Evolutionary conservation across 2,797 vertebrate species (phyloP).

Genomic region (Dermochelys coriacea): DNA sequence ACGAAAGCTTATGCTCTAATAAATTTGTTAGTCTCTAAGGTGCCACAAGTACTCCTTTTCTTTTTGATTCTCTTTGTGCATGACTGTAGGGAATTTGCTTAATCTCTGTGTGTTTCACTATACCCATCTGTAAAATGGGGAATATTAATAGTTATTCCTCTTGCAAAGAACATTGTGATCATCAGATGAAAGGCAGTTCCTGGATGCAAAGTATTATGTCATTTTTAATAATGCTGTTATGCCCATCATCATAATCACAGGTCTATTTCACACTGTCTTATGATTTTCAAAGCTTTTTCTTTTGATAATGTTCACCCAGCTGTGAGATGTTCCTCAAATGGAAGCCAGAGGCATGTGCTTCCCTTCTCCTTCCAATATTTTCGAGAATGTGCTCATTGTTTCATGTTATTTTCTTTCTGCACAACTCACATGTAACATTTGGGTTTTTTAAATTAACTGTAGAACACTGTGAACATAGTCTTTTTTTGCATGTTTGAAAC

Average conservation of each 20-base stretch:
- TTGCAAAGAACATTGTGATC: background rate
- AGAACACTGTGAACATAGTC: background rate
- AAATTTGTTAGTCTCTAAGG: too few species aligned
- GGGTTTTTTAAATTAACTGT: background rate
- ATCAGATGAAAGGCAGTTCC: slow-evolving; percentile 14
- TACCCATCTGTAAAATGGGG: background rate
- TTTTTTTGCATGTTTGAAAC: background rate
- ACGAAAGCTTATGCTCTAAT: too few species aligned
- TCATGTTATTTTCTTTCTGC: background rate
- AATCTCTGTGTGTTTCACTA: background rate
- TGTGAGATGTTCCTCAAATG: background rate
- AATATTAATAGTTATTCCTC: background rate
- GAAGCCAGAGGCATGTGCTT: background rate
- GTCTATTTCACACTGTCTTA: background rate
- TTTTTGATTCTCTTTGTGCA: background rate
- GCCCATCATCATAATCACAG: background rate
- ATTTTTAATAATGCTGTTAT: background rate
- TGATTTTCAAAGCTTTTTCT: background rate
- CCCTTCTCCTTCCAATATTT: background rate
- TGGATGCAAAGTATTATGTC: background rate
- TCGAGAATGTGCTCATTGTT: background rate
- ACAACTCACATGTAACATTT: background rate
- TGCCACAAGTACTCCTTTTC: too few species aligned
- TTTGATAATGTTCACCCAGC: background rate
- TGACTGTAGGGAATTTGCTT: background rate